Percentiles rank a stretch among this genome's conserved stretches.
phyloP scores from a whole-genome alignment of 2,797 vertebrate genomes.

The Oreochromis grahami region DNA sequence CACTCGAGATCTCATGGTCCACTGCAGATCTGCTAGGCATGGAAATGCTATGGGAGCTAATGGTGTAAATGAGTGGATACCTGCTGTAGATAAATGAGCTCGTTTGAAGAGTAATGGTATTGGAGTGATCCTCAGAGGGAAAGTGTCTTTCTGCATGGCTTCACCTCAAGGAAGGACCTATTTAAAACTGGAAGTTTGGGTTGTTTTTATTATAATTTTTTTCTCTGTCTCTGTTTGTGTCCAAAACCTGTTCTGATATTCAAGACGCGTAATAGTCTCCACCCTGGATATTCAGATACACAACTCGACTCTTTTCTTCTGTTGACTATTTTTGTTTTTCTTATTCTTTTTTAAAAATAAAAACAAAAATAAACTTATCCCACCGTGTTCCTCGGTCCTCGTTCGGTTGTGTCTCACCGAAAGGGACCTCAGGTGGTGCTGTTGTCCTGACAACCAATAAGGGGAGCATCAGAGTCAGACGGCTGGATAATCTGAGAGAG shows the following conservation, averaged over 20 bases:
- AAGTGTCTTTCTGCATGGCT: not conserved
- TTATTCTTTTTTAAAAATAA: not conserved
- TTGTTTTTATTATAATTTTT: not conserved
- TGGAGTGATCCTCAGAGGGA: not conserved
- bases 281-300: not conserved
- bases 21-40: not conserved
- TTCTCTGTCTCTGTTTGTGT: not conserved
- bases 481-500: conserved; percentile 60
- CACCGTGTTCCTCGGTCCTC: not conserved
- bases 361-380: not conserved
- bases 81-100: not conserved
- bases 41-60: not conserved
- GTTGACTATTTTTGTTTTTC: not conserved
- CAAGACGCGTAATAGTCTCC: not conserved
- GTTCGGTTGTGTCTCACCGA: conserved; percentile 65
- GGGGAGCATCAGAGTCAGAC: conserved; percentile 75
- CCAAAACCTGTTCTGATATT: not conserved
- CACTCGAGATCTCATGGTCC: not conserved
- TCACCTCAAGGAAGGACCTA: not conserved
- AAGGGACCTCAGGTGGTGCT: conserved; percentile 79
- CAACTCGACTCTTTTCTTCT: not conserved
- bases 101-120: conserved; percentile 8
- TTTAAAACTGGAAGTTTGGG: not conserved
- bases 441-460: conserved; percentile 85
- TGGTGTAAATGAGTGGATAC: not conserved